Evolutionary conservation across 2,888 invertebrate species (phyloP).

Genomic region (Cryptocheilus praepositus): DNA sequence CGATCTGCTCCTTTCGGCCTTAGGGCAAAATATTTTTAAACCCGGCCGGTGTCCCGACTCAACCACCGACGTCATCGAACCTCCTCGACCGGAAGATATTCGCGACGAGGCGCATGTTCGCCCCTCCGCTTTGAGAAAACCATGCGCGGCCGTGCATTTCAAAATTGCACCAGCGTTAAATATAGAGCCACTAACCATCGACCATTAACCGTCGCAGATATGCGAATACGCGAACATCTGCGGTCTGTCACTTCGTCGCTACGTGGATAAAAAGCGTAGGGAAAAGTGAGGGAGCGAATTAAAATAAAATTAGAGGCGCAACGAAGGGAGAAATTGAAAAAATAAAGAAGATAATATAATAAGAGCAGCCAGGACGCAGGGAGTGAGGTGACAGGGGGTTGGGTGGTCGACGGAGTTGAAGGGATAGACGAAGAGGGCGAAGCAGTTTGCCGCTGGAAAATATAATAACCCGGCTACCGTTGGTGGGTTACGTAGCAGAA

Average conservation of each 20-base stretch:
- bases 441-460: too few relatives aligned
- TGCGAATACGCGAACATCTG: not conserved
- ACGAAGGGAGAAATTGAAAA: constrained; percentile 2
- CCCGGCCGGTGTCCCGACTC: constrained; percentile 12
- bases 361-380: too few relatives aligned
- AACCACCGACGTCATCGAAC: constrained; percentile 3
- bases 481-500: too few relatives aligned
- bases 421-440: not conserved
- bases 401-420: not conserved
- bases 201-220: not conserved
- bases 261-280: too few relatives aligned
- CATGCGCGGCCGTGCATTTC: too few relatives aligned
- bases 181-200: not conserved
- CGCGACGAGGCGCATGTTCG: too few relatives aligned
- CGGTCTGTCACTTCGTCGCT: too few relatives aligned
- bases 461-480: too few relatives aligned
- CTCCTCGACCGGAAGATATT: constrained; percentile 35
- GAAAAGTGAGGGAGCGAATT: too few relatives aligned
- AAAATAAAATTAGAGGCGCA: not conserved
- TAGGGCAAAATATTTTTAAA: constrained; percentile 44
- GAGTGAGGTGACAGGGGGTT: not conserved
- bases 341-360: not conserved
- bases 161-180: not conserved
- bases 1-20: constrained; percentile 15
- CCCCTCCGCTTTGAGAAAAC: too few relatives aligned